Evolutionary conservation across 2,797 vertebrate species (phyloP), one percentile per base, ranked within the genome.

Genomic region (Jordanella pulchra): DNA sequence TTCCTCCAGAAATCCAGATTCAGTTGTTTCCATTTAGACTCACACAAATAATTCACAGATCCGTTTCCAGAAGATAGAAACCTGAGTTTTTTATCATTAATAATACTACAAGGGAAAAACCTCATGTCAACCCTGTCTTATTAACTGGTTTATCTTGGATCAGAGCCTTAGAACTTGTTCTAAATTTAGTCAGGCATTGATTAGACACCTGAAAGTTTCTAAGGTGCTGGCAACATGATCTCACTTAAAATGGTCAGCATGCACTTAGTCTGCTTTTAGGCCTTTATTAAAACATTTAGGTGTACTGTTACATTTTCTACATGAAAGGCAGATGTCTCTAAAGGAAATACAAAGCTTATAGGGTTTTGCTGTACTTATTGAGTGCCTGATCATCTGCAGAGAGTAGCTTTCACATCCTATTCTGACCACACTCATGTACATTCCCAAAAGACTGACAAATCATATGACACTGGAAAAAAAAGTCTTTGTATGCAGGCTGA

Each of bases 141-240:
- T 51, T 30, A 67, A 51, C 65, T n/a, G 47, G 65, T 67, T 67
- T 51, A 47, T 51, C 47, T n/a, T 32, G 11, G n/a, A 55, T 51
- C n/a, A 55, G 67, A 6, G 51, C 35, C 67, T 68, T 54, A 27
- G 51, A 39, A 9, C 12, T 54, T 68, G 15, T 64, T 14, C 39
- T 64, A 42, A 25, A 44, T 64, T 64, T 64, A 44, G 9, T 55
- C 11, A 25, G 30, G 32, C n/a, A 25, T 17, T 27, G 12, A 15
- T 67, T 23, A 17, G 51, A 25, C 23, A 54, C 25, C 67, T 42
- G 67, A 42, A 18, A 44, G 35, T 21, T 27, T 4, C 35, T 54
- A 21, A 42, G 44, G 30, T 18, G 50, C 15, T 51, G 47, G 18
- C 21, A 51, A 35, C n/a, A 17, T 28, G n/a, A 3, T 39, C 25